A percentile compares a stretch with the other conserved stretches of the same genome.
These are phyloP conservation scores for Synanthedon tipuliformis DNA, from an alignment of 2,888 invertebrate genomes.

Conservation along the genomic window DNA sequence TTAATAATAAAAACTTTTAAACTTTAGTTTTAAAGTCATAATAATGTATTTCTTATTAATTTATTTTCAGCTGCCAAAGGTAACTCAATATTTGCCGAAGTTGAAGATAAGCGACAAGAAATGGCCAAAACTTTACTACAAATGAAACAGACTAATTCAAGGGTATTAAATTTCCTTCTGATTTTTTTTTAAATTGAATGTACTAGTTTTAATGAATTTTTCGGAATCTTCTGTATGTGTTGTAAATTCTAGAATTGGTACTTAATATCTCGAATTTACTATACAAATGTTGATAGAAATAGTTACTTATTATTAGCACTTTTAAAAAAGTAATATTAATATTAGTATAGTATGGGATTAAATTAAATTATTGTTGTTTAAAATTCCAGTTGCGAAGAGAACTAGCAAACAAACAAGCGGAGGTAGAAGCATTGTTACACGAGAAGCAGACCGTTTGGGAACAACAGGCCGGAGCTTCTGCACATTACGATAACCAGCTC, in stretches of 20 bases:
- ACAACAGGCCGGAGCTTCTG: slow-evolving; percentile 48
- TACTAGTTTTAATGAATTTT: too few relatives aligned
- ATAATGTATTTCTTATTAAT: not conserved
- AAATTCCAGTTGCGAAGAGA: slow-evolving; percentile 47
- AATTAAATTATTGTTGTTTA: too few relatives aligned
- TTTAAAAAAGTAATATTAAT: too few relatives aligned
- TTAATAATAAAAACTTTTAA: too few relatives aligned
- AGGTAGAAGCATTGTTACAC: slow-evolving; percentile 49
- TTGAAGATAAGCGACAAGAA: slow-evolving; percentile 74
- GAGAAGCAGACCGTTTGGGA: slow-evolving; percentile 64
- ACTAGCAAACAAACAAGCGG: slow-evolving; percentile 53
- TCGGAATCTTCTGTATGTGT: too few relatives aligned
- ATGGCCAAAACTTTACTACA: slow-evolving; percentile 70
- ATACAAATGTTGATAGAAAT: too few relatives aligned
- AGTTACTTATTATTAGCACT: too few relatives aligned
- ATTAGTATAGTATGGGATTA: too few relatives aligned
- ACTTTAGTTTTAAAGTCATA: not conserved
- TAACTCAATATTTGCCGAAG: slow-evolving; percentile 74
- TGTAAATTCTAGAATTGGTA: too few relatives aligned
- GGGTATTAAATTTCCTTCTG: slow-evolving; percentile 24
- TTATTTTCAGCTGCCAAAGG: slow-evolving; percentile 68
- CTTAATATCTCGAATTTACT: too few relatives aligned
- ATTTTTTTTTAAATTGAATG: too few relatives aligned
- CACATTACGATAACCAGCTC: slow-evolving; percentile 52
- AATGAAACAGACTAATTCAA: slow-evolving; percentile 71